Conservation (phyloP, 1,140 invertebrate genomes). For the Drosophila pachea region DNA sequence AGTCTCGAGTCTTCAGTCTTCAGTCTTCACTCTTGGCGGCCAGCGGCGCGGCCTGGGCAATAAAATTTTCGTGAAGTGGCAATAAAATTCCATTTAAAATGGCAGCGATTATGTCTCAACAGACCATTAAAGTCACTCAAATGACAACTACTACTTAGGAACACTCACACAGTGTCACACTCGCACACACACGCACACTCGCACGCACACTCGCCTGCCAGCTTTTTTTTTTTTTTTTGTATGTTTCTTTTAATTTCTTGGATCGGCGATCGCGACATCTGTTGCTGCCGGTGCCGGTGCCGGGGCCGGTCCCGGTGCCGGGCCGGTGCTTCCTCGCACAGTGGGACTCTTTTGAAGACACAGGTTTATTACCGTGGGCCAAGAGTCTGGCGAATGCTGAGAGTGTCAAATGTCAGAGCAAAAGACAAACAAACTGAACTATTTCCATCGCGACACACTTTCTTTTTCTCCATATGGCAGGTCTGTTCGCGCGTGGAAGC, state of each 20-base stretch:
- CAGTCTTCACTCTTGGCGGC: slow-evolving; percentile 10
- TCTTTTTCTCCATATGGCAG: no score
- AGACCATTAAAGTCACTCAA: slow-evolving; percentile 79
- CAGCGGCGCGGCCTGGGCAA: slow-evolving; percentile 49
- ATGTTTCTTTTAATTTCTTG: slow-evolving; percentile 47
- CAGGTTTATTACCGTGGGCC: slow-evolving; percentile 40
- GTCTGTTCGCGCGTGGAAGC: no score
- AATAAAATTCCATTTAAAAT: slow-evolving; percentile 79
- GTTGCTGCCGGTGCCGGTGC: no score
- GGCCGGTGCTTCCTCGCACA: slow-evolving; percentile 54
- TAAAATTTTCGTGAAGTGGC: slow-evolving; percentile 78
- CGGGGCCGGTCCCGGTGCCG: no score
- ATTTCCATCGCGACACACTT: no score
- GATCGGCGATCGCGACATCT: slow-evolving; percentile 70
- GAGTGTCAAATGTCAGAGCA: neutral
- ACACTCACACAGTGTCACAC: slow-evolving; percentile 40
- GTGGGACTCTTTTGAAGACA: slow-evolving; percentile 54
- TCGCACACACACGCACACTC: slow-evolving; percentile 31
- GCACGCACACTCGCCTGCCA: slow-evolving; percentile 32
- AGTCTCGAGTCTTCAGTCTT: slow-evolving; percentile 3
- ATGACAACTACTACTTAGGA: slow-evolving; percentile 79
- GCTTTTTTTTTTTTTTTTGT: slow-evolving; percentile 23
- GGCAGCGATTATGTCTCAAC: slow-evolving; percentile 79
- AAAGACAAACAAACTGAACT: no score
- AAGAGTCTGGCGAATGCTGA: slow-evolving; percentile 9